Evolutionary conservation across 2,797 vertebrate species (phyloP).

Genomic region (Sitta carolinensis): DNA sequence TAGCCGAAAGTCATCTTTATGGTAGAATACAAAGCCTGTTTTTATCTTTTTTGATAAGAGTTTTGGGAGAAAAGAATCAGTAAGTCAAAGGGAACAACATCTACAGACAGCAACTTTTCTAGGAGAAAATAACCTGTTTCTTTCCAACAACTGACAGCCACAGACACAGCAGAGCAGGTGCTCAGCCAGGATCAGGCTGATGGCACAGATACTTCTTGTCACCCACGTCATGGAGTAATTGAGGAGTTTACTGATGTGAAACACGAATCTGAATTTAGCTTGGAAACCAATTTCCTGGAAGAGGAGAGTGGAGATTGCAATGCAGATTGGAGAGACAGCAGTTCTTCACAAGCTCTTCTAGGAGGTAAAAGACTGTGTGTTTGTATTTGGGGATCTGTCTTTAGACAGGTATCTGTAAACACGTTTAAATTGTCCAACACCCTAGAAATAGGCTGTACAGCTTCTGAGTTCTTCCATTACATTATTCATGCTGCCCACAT

Average conservation of each 20-base stretch:
- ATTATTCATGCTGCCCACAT: background rate
- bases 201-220: background rate
- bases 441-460: background rate
- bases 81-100: background rate
- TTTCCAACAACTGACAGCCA: background rate
- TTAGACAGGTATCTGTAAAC: background rate
- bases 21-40: background rate
- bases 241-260: constrained; percentile 86
- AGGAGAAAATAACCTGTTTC: background rate
- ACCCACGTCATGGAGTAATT: constrained; percentile 6
- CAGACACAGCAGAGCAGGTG: background rate
- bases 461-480: background rate
- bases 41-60: background rate
- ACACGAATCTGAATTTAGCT: constrained; percentile 87
- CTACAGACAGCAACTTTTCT: background rate
- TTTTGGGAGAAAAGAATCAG: background rate
- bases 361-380: constrained; percentile 60
- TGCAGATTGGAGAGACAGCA: background rate
- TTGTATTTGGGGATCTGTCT: background rate
- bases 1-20: background rate
- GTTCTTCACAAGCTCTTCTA: background rate
- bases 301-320: constrained; percentile 54
- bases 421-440: background rate
- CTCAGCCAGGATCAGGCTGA: constrained; percentile 37
- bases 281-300: constrained; percentile 88